Conservation (phyloP, 2,113 vertebrate genomes). For the Chionomys nivalis region DNA sequence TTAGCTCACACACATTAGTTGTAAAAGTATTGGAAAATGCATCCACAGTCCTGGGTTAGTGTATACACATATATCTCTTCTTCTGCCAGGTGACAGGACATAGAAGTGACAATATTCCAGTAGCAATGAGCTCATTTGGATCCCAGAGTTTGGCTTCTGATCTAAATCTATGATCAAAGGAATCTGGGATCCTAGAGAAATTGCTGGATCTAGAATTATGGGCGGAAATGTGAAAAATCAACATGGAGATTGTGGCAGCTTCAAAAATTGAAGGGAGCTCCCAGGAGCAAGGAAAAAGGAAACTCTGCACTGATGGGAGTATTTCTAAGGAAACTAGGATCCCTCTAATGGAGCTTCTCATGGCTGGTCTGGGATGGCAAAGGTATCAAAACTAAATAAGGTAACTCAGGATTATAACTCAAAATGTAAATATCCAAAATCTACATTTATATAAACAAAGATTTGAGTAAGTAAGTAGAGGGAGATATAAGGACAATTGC, state of each 20-base stretch:
- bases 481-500: background rate
- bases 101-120: background rate
- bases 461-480: background rate
- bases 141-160: background rate
- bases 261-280: background rate
- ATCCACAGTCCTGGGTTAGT: background rate
- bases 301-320: background rate
- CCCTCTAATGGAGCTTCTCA: too few relatives aligned
- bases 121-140: background rate
- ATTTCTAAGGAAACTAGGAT: background rate
- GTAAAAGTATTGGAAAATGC: too few relatives aligned
- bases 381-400: background rate
- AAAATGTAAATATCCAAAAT: background rate
- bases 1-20: background rate
- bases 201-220: background rate
- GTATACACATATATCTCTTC: background rate
- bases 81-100: too few relatives aligned
- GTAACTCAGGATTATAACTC: background rate
- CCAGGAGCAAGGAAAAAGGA: background rate
- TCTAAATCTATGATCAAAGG: background rate
- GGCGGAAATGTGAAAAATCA: background rate
- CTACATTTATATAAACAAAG: background rate
- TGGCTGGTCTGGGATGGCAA: background rate
- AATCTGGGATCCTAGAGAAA: background rate
- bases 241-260: background rate